Evolutionary conservation across 2,797 vertebrate species (phyloP), one percentile per base, ranked within the genome.

Genomic region (Pteropus rufus): DNA sequence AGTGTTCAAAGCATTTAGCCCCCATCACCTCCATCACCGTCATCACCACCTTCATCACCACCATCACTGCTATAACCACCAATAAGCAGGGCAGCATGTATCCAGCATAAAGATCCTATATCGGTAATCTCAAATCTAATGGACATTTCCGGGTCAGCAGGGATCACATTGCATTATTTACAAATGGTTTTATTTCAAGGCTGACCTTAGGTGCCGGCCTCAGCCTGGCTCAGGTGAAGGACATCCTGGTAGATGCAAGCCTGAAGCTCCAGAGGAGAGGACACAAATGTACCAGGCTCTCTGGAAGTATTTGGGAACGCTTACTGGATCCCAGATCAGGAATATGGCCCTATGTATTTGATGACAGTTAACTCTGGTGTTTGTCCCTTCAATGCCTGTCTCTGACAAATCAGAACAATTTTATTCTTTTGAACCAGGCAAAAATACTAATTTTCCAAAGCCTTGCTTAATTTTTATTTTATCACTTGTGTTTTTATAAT

Each of bases 261-360:
- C 44, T 46, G 44, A 97, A 98, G 84, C 97, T 99, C 64, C 98
- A 0, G 84, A 91, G 52, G 98, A 99, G 96, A 98, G 99, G 97
- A 99, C 98, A 0, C 99, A 99, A 79, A 98, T 98, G 19, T 99
- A 98, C 97, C 70, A 31, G 24, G 98, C 99, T 49, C 97, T 99
- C 80, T 96, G 99, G 93, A 98, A 99, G 86, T 99, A 99, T 95
- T 98, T 99, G 96, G 94, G 96, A 29, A 98, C 98, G 60, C 96
- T 99, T 69, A 99, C 98, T 36, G 99, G 99, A 93, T 98, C 98
- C 93, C 99, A 99, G 98, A 99, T 99, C 97, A 99, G 99, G 16
- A 99, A 98, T 24, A 98, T 99, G 75, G 99, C 99, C 0, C 99
- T 99, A 97, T 76, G 99, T 98, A 94, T 93, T 81, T 60, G 67